Evolutionary conservation across 30 jellyfish, hydroid and myxozoan genomes (phyloP), one percentile per base, ranked within the genome.

Genomic region (Haliclystus octoradiatus): DNA sequence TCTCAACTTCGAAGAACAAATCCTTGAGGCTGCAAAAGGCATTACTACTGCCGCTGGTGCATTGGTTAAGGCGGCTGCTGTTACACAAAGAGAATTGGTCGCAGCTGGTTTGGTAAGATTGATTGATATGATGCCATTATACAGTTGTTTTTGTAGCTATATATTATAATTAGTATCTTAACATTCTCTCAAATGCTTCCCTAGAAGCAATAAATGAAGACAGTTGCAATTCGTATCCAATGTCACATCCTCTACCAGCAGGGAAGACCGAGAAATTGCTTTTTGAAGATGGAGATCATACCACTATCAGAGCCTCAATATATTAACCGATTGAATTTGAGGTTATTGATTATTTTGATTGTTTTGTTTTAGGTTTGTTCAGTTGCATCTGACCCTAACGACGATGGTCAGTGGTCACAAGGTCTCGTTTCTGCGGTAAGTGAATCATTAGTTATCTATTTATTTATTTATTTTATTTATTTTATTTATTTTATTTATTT

Each of bases 341-440:
- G n/a, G n/a, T n/a, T n/a, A n/a, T n/a, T n/a, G n/a, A n/a, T n/a
- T 40, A 40, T 40, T 7, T 40, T 40, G 7, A 40, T 19, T 71
- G 19, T 1, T 4, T 52, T n/a, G 34, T 0, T 63, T 65, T 46
- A 64, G 84, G 72, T 75, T 0, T 60, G 34, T 34, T 28, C n/a
- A 3, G 84, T 23, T 34, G 34, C 28, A 0, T 82, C 96, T 0
- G 93, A 73, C 49, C 84, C 94, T 0, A 68, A 68, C 40, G 99
- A 81, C 23, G 96, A 84, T 50, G 99, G 99, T 2, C 99, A 92
- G 64, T 92, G 99, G 99, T 92, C 99, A 22, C 99, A 92, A 69
- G 97, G 99, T 12, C 80, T 92, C 27, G 92, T 92, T 13, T 84
- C 99, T 1, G 99, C 99, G 65, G 98, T 89, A 68, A 70, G 95